phyloP scores from a whole-genome alignment of 2,797 vertebrate genomes.

The Lophotriccus pileatus region DNA sequence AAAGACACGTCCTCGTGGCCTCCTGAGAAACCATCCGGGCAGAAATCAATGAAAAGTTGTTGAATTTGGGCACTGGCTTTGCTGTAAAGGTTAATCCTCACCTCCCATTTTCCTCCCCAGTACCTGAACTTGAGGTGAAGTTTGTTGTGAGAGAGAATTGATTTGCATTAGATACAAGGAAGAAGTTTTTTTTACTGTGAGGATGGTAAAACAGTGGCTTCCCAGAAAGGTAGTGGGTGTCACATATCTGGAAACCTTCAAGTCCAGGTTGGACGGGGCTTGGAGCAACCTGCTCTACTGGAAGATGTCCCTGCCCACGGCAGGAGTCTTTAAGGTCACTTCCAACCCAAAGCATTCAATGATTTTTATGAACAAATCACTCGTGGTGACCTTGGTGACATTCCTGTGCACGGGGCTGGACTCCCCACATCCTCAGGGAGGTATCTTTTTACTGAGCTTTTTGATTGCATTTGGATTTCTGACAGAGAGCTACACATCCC shows the following conservation, averaged over 20 bases:
- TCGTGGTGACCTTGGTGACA: background rate
- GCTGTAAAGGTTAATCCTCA: background rate
- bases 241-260: background rate
- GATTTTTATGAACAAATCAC: fast-evolving
- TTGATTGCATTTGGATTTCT: background rate
- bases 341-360: background rate
- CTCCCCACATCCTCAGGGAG: background rate
- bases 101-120: background rate
- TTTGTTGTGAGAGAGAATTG: background rate
- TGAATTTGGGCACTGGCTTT: background rate
- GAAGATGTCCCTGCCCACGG: background rate
- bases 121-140: background rate
- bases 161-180: background rate
- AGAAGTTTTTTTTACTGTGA: background rate
- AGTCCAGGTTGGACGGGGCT: background rate
- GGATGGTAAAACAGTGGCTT: background rate
- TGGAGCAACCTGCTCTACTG: background rate
- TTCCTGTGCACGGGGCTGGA: background rate
- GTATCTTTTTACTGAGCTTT: background rate
- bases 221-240: too few species aligned
- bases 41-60: background rate
- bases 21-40: background rate
- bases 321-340: background rate
- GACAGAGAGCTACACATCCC: background rate
- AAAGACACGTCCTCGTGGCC: fast-evolving